These are phyloP conservation scores for Drosophila willistoni DNA, from an alignment of 1,140 invertebrate genomes.

Conservation along the genomic window DNA sequence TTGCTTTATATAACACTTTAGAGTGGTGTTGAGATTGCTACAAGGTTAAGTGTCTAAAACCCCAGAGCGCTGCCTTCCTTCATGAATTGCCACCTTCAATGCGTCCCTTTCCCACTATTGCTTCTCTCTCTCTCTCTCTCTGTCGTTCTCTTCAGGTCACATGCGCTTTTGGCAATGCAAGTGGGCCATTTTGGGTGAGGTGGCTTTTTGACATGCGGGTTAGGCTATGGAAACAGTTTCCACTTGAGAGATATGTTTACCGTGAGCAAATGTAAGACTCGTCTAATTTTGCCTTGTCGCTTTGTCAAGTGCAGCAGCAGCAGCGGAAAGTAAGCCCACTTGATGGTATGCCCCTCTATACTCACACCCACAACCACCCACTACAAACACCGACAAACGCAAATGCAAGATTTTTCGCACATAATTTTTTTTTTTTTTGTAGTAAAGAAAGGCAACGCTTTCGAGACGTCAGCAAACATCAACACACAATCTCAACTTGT, in stretches of 20 bases:
- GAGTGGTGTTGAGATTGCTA: conserved; percentile 9
- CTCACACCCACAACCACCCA: background rate
- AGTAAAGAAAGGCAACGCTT: conserved; percentile 10
- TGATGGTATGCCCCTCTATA: conserved; percentile 21
- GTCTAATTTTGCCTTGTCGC: conserved; percentile 52
- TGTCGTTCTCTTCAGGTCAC: conserved; percentile 26
- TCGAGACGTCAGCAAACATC: conserved; percentile 49
- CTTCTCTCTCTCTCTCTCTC: background rate
- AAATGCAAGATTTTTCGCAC: conserved; percentile 62
- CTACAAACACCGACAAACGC: background rate
- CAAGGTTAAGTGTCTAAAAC: conserved; percentile 3
- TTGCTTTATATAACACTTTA: conserved; percentile 6
- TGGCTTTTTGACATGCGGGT: conserved; percentile 35
- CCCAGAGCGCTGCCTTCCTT: background rate
- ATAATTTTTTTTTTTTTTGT: conserved; percentile 35
- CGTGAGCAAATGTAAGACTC: conserved; percentile 53
- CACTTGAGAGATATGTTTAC: conserved; percentile 72
- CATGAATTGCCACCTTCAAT: background rate
- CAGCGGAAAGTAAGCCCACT: conserved; percentile 54
- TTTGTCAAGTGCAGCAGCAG: conserved; percentile 35
- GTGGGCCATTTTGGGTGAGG: conserved; percentile 43
- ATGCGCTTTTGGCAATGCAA: conserved; percentile 51
- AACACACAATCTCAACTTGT: conserved; percentile 67
- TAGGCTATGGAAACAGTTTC: conserved; percentile 54
- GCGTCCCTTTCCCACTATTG: background rate